Conservation (phyloP, 2,797 vertebrate species). For the Cirrhinus molitorella region DNA sequence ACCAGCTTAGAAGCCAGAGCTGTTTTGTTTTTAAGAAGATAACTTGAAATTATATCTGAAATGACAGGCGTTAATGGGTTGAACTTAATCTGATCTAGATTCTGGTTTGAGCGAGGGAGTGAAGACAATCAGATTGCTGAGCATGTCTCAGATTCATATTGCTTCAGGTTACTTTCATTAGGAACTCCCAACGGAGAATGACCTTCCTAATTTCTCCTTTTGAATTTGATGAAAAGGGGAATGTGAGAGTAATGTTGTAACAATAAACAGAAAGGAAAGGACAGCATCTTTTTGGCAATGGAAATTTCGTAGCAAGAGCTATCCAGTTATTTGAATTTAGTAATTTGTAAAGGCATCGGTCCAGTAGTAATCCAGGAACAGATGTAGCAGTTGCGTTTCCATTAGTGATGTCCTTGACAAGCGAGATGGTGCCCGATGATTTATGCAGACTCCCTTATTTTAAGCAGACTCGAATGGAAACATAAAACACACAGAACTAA, state of each 20-base stretch:
- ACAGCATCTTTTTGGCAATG: conserved; percentile 70
- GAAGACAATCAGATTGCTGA: conserved; percentile 46
- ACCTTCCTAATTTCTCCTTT: conserved; percentile 37
- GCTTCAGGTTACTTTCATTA: conserved; percentile 50
- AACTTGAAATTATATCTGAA: conserved; percentile 21
- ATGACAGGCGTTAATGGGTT: conserved; percentile 30
- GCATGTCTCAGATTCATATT: conserved; percentile 50
- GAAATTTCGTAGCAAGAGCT: conserved; percentile 60
- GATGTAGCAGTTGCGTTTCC: conserved; percentile 18
- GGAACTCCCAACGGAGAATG: conserved; percentile 43
- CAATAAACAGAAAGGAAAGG: conserved; percentile 38
- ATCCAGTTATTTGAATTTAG: conserved; percentile 60
- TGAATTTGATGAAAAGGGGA: conserved; percentile 34
- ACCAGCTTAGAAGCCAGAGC: background rate
- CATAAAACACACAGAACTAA: conserved; percentile 83
- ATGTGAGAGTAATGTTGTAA: conserved; percentile 27
- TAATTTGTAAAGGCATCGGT: conserved; percentile 65
- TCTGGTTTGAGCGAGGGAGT: conserved; percentile 24
- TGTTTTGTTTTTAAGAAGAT: conserved; percentile 6
- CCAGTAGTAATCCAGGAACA: conserved; percentile 38
- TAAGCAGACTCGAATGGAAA: conserved; percentile 67
- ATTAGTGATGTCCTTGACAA: conserved; percentile 59
- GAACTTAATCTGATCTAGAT: conserved; percentile 30
- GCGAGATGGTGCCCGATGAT: conserved; percentile 82
- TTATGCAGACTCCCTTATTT: conserved; percentile 86